Evolutionary conservation across 2,888 invertebrate genomes (phyloP).

Genomic region (Himalopsyche anomala): DNA sequence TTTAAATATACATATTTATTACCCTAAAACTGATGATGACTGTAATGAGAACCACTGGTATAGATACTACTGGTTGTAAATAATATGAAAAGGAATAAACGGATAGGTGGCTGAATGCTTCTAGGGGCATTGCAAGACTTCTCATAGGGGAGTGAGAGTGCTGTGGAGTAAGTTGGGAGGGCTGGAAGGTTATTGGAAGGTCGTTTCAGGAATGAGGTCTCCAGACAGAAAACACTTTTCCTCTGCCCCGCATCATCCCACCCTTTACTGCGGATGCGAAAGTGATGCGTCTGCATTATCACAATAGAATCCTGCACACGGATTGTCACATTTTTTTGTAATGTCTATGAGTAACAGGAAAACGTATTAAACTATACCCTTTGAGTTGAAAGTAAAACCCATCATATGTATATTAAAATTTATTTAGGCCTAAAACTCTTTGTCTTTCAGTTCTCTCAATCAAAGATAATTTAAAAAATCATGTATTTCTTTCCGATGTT

Average conservation of each 20-base stretch:
- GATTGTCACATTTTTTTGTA: neutral
- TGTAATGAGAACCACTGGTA: no score
- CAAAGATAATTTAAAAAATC: no score
- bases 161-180: slow-evolving; percentile 46
- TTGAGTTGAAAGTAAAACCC: no score
- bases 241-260: neutral
- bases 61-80: neutral
- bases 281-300: neutral
- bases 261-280: slow-evolving; percentile 50
- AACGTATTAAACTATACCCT: no score
- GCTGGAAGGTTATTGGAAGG: slow-evolving; percentile 64
- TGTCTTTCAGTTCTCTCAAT: no score
- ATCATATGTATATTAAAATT: no score
- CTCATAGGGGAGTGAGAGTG: slow-evolving; percentile 26
- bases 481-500: no score
- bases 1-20: no score
- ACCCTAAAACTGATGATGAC: no score
- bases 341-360: no score
- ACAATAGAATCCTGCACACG: neutral
- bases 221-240: slow-evolving; percentile 68
- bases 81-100: neutral
- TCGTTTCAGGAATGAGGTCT: slow-evolving; percentile 71
- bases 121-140: neutral
- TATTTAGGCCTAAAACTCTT: no score
- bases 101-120: neutral